phyloP scores from a whole-genome alignment of 2,888 invertebrate genomes.

The Leptopilina syphax region DNA sequence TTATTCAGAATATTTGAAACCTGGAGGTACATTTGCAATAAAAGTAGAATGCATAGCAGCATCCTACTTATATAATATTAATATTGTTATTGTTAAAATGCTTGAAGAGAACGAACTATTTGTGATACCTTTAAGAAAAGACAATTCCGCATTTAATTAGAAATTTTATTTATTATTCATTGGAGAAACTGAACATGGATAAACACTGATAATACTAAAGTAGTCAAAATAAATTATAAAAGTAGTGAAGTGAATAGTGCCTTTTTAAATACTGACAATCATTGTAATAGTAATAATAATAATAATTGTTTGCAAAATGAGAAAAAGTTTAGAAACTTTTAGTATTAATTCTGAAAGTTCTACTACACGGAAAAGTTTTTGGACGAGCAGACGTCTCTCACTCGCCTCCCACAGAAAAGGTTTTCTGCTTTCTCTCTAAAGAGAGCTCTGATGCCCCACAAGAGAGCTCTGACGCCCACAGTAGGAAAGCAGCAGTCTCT shows the following conservation, averaged over 20 bases:
- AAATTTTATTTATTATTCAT: not conserved
- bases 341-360: not conserved
- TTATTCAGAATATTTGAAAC: constrained; percentile 5
- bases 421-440: too few species aligned
- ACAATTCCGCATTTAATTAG: not conserved
- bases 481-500: too few species aligned
- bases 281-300: not conserved
- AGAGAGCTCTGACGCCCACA: too few species aligned
- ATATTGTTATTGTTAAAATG: not conserved
- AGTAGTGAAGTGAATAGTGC: not conserved
- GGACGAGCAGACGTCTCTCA: too few species aligned
- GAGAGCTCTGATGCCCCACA: too few species aligned
- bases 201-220: not conserved
- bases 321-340: not conserved
- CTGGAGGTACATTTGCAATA: not conserved
- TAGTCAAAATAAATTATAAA: not conserved
- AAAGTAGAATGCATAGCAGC: not conserved
- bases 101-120: not conserved
- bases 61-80: not conserved
- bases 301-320: not conserved
- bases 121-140: not conserved
- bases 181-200: not conserved
- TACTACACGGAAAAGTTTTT: too few species aligned
- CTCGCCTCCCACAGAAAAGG: too few species aligned
- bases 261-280: not conserved